Base-by-base conservation (phyloP, 2,888 invertebrate genomes). In the Ornithoptera priamus region DNA sequence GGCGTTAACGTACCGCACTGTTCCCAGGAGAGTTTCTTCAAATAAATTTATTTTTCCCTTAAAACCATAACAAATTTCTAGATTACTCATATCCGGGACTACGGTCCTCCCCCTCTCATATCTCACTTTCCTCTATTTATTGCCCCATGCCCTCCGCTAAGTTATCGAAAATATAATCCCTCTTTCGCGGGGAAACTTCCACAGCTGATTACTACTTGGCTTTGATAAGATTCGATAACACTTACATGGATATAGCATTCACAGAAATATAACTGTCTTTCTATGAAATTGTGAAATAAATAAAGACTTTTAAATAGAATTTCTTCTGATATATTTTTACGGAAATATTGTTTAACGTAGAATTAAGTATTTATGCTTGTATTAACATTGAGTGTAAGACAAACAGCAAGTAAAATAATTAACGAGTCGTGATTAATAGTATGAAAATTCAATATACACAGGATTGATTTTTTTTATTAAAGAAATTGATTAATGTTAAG, bases 81-180 rank as follows among this genome's bases (percentile, higher is more conserved):
- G 88, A 92, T 90, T 88, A 89, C 86, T 85, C 79, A 81, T 81
- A 81, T 79, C 76, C 78, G 78, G 80, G 78, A 77, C 75, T 15
- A 18, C 59, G 67, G 53, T 77, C 75, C 79, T 77, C 80, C 80
- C 83, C 81, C 83, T 81, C 46, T 12, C 80, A 81, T 80, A 81
- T 85, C 85, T 85, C 78, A 83, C 82, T 83, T 81, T 86, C 81
- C 85, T 85, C 82, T 90, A 89, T 90, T 90, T 92, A 92, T 91
- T 90, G 88, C 88, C 75, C 77, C 78, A 82, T 81, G 86, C 90
- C 92, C 92, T 84, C 83, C 81, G 87, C 85, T 83, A 87, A 90
- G 87, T 89, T 92, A 90, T 92, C 88, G 90, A 91, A 90, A 92
- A 90, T 88, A 90, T 91, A 91, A 92, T 92, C 89, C 91, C 89